Percentiles rank a stretch among this genome's conserved stretches.
These are phyloP conservation scores for Passer domesticus DNA, from an alignment of 2,113 vertebrate species.

Conservation along the genomic window DNA sequence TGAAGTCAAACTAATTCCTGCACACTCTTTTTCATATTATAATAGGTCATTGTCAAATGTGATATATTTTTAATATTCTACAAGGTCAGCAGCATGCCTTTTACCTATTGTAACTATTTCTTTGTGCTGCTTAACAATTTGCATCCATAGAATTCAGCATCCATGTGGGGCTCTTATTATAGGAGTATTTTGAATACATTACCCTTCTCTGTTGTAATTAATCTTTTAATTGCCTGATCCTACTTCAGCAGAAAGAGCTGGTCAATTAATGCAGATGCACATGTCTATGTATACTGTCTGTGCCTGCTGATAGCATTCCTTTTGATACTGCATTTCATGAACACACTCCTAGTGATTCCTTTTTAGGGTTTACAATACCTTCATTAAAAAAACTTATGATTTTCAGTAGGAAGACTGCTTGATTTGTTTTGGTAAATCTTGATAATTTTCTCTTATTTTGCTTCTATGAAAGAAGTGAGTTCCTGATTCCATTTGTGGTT, in stretches of 20 bases:
- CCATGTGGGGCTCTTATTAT: not conserved
- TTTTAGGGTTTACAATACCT: not conserved
- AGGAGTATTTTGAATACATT: constrained; percentile 15
- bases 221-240: constrained; percentile 45
- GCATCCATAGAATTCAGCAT: not conserved
- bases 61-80: constrained; percentile 7
- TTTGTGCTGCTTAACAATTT: not conserved
- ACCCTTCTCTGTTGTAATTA: constrained; percentile 23
- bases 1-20: not conserved
- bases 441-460: not conserved
- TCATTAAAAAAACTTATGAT: not conserved
- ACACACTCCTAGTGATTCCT: not conserved
- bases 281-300: not conserved
- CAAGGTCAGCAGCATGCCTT: constrained; percentile 1
- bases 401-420: not conserved
- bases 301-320: not conserved
- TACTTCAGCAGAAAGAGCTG: not conserved
- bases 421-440: not conserved
- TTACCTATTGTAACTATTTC: not conserved
- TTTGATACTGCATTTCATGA: not conserved
- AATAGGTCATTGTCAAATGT: not conserved
- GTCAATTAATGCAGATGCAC: constrained; percentile 23
- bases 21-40: not conserved
- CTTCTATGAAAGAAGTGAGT: not conserved
- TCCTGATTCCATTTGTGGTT: not conserved